These are phyloP conservation scores for Stomorhina lunata DNA, from an alignment of 2,888 invertebrate species.

Conservation along the genomic window DNA sequence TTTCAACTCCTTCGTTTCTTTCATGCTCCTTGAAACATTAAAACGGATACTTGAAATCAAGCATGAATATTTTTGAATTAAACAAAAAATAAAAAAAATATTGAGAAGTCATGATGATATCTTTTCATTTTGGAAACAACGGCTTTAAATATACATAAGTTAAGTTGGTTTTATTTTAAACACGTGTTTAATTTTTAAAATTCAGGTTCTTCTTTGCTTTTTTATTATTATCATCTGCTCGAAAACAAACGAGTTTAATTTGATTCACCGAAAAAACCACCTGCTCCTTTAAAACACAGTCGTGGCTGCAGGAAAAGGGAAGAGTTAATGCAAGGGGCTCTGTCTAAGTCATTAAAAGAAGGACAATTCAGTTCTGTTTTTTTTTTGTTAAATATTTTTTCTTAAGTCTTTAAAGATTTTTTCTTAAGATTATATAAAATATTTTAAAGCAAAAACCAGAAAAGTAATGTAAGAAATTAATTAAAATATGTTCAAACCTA, in stretches of 20 bases:
- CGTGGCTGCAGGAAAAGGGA: conserved; percentile 41
- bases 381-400: conserved; percentile 17
- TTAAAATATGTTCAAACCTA: background rate
- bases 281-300: conserved; percentile 61
- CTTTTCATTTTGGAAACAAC: conserved; percentile 39
- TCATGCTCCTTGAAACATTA: background rate
- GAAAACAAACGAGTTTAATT: conserved; percentile 66
- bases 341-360: too few relatives aligned
- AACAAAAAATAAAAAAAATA: conserved; percentile 15
- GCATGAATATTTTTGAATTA: conserved; percentile 40
- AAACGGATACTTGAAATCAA: conserved; percentile 55
- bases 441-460: background rate
- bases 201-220: conserved; percentile 59
- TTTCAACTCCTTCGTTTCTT: background rate
- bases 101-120: conserved; percentile 52
- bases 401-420: conserved; percentile 42
- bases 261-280: conserved; percentile 65
- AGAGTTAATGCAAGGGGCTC: conserved; percentile 46
- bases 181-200: conserved; percentile 64
- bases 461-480: background rate
- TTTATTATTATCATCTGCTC: conserved; percentile 64
- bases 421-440: conserved; percentile 23
- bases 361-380: background rate
- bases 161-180: conserved; percentile 41
- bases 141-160: conserved; percentile 36